phyloP scores from a whole-genome alignment of 2,113 vertebrate species.

The Saiga tatarica region DNA sequence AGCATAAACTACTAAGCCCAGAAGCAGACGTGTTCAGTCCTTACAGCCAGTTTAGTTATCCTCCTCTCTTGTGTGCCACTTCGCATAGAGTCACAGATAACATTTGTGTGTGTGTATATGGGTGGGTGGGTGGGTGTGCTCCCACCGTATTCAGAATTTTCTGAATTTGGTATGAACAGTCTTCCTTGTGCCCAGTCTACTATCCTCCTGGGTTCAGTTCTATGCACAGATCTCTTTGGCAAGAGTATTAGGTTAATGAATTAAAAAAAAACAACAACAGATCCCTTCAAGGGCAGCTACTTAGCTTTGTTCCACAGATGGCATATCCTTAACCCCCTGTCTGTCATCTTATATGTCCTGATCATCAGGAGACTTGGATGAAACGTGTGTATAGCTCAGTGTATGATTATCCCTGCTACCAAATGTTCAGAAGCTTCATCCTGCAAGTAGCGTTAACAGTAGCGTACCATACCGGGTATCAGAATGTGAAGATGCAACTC shows the following conservation, averaged over 20 bases:
- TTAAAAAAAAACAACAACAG: not conserved
- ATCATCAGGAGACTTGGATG: not conserved
- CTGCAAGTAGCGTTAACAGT: not conserved
- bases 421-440: not conserved
- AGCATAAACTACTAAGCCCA: not conserved
- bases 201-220: not conserved
- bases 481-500: not conserved
- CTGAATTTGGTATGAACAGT: not conserved
- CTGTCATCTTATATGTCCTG: not conserved
- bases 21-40: not conserved
- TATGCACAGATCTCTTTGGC: not conserved
- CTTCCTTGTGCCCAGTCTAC: not conserved
- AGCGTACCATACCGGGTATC: not conserved
- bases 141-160: not conserved
- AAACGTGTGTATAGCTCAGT: not conserved
- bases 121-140: not conserved
- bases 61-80: not conserved
- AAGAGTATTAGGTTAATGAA: not conserved
- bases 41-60: not conserved
- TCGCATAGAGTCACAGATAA: not conserved
- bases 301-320: slow-evolving; percentile 10
- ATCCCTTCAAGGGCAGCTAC: not conserved
- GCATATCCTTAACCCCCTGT: not conserved
- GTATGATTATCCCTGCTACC: not conserved
- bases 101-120: not conserved